A percentile compares a stretch with the other conserved stretches of the same genome.
Conservation (phyloP, 2,113 vertebrate species). For the Leptobrachium leishanense region DNA sequence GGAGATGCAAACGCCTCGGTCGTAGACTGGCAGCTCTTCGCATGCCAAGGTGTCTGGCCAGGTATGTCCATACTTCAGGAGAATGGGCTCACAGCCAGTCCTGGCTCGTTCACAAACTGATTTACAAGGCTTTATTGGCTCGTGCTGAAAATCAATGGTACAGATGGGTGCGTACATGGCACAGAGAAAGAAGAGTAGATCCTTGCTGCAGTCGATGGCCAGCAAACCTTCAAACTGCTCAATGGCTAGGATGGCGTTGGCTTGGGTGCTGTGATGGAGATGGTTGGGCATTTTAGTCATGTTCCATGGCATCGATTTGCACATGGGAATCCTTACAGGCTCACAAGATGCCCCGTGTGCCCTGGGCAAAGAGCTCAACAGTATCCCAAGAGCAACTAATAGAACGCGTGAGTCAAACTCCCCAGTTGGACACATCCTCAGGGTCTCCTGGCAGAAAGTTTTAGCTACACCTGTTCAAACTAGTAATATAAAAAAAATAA, state of each 20-base stretch:
- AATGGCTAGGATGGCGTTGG: constrained; percentile 94
- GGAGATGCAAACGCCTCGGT: constrained; percentile 95
- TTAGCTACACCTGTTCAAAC: background rate
- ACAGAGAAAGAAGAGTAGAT: constrained; percentile 93
- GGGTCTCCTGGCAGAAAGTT: background rate
- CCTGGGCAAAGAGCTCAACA: constrained; percentile 62
- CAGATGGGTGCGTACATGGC: constrained; percentile 99
- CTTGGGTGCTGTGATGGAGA: constrained; percentile 98
- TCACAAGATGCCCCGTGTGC: constrained; percentile 79
- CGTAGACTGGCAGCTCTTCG: constrained; percentile 90
- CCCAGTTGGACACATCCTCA: constrained; percentile 22
- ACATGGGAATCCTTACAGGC: constrained; percentile 90
- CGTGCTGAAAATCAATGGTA: constrained; percentile 96
- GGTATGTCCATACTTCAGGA: constrained; percentile 87
- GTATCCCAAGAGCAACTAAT: constrained; percentile 63
- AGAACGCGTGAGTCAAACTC: constrained; percentile 41
- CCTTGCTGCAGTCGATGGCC: constrained; percentile 87
- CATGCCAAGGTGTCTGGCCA: constrained; percentile 95
- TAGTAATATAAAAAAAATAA: too few relatives aligned
- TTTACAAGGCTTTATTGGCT: constrained; percentile 96
- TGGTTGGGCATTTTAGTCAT: constrained; percentile 99
- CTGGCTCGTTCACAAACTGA: constrained; percentile 92
- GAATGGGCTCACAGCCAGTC: constrained; percentile 89
- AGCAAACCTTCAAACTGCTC: constrained; percentile 95
- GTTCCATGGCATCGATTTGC: constrained; percentile 93